These are phyloP conservation scores for Xanthia togata DNA, from an alignment of 2,888 invertebrate species.

Conservation along the genomic window DNA sequence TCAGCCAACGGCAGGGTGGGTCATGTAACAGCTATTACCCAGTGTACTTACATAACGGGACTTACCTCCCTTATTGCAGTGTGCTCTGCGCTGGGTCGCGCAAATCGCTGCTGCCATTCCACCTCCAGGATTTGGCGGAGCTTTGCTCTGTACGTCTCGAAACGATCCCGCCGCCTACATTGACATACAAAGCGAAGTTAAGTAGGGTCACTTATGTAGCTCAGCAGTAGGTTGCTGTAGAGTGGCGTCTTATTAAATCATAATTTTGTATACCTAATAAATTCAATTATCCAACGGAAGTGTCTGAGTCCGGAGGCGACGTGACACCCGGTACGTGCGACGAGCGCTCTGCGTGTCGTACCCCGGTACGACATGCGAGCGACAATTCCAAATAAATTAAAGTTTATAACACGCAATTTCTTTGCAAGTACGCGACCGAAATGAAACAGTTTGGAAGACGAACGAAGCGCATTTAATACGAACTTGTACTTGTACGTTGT, in stretches of 20 bases:
- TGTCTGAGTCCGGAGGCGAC: too few relatives aligned
- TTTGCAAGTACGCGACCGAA: constrained; percentile 49
- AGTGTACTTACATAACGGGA: too few relatives aligned
- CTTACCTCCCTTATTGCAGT: too few relatives aligned
- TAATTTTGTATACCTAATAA: neutral
- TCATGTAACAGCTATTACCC: too few relatives aligned
- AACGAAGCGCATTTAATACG: constrained; percentile 42
- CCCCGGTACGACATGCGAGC: neutral
- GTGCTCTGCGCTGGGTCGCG: neutral
- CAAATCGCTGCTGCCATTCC: neutral
- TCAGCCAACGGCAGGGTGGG: too few relatives aligned
- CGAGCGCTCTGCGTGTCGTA: neutral
- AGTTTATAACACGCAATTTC: constrained; percentile 66
- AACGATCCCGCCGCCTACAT: neutral
- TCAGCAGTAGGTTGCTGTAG: neutral
- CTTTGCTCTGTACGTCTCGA: neutral
- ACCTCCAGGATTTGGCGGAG: neutral
- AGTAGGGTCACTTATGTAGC: neutral
- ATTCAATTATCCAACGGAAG: neutral
- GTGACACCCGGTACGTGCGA: neutral
- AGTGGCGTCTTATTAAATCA: neutral
- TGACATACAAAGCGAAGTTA: neutral
- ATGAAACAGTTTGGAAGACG: constrained; percentile 38
- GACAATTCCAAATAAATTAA: constrained; percentile 48
- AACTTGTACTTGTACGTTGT: constrained; percentile 27